Evolutionary conservation across 2,797 vertebrate species (phyloP).

Genomic region (Rhincodon typus): DNA sequence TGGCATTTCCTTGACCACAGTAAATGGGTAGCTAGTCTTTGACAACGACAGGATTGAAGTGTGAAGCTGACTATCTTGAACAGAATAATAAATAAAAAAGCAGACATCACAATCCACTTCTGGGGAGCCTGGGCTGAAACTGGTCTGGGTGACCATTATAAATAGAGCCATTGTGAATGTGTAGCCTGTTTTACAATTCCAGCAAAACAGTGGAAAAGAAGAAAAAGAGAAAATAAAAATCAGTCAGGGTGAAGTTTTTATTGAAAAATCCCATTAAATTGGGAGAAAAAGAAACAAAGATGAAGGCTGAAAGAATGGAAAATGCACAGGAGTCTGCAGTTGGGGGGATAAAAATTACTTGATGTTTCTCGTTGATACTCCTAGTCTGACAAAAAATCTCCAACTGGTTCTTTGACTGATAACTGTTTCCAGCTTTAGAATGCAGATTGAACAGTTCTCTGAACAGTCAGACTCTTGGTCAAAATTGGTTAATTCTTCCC

Average conservation of each 20-base stretch:
- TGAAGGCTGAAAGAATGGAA: not conserved
- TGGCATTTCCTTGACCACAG: too few species aligned
- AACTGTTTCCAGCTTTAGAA: not conserved
- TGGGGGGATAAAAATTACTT: not conserved
- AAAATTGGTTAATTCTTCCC: not conserved
- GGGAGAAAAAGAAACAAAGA: not conserved
- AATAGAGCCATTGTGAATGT: not conserved
- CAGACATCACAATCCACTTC: not conserved
- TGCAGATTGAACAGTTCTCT: not conserved
- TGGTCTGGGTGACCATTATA: not conserved
- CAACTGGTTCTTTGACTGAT: not conserved
- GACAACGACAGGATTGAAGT: not conserved
- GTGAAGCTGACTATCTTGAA: not conserved
- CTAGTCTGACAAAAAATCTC: not conserved
- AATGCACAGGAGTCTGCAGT: not conserved
- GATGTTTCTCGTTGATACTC: not conserved
- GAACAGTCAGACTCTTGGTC: not conserved
- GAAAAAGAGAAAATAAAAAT: not conserved
- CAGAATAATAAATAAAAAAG: not conserved
- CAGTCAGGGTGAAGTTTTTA: not conserved
- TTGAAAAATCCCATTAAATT: not conserved
- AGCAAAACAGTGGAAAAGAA: not conserved
- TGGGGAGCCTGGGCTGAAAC: not conserved
- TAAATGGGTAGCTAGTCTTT: too few species aligned
- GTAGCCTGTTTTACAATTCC: not conserved